Conservation (phyloP, 2,797 vertebrate genomes). For the Aplochiton taeniatus region DNA sequence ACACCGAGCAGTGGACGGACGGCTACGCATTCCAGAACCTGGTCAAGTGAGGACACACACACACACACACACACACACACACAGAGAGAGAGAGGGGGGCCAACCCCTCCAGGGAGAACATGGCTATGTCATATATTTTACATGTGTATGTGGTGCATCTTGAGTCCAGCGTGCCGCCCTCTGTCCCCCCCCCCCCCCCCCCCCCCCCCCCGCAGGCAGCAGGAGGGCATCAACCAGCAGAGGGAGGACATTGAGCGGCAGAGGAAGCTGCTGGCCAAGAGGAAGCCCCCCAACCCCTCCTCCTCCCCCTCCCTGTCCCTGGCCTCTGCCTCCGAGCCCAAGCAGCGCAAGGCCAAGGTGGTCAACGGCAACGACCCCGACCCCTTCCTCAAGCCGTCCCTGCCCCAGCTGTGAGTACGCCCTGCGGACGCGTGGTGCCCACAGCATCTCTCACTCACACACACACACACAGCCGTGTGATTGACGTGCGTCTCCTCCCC, state of each 20-base stretch:
- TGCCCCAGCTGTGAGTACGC: slow-evolving; percentile 89
- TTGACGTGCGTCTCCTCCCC: slow-evolving; percentile 7
- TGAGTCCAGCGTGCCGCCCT: background rate
- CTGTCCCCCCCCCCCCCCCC: background rate
- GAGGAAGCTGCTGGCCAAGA: slow-evolving; percentile 95
- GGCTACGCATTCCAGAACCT: slow-evolving; percentile 99
- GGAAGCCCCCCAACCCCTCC: slow-evolving; percentile 92
- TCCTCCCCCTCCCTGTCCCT: slow-evolving; percentile 86
- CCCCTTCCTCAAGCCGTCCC: slow-evolving; percentile 95
- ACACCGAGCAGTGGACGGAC: slow-evolving; percentile 99
- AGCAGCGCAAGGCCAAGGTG: slow-evolving; percentile 97
- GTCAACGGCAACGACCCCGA: slow-evolving; percentile 98
- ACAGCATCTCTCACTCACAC: background rate
- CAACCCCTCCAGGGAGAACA: too few species aligned
- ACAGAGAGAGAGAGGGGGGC: background rate
- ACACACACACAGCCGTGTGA: background rate
- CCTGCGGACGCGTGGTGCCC: background rate
- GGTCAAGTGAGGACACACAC: slow-evolving; percentile 87
- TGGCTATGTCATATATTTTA: too few species aligned
- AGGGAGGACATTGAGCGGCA: slow-evolving; percentile 98
- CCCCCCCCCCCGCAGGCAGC: slow-evolving; percentile 80
- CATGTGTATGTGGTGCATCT: background rate
- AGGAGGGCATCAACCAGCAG: slow-evolving; percentile 99
- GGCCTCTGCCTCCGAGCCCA: slow-evolving; percentile 91
- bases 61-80: background rate